Percentiles rank a stretch among this genome's conserved stretches.
Evolutionary conservation across 1,140 invertebrate species (phyloP).

Genomic region (Aphelinus atriplicis): DNA sequence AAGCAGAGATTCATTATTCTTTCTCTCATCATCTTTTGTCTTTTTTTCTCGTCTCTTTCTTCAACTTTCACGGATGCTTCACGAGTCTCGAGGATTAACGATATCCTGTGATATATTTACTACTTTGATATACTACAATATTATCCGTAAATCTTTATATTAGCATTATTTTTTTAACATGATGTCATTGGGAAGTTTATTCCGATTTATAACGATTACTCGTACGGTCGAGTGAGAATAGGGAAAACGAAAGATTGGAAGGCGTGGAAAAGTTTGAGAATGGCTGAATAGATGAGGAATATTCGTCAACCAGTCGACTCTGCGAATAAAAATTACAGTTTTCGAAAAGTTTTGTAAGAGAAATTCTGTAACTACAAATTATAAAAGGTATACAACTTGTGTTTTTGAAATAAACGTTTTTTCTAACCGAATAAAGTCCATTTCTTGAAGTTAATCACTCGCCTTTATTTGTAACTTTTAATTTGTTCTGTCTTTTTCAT

Average conservation of each 20-base stretch:
- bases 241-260: conserved; percentile 15
- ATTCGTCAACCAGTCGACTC: conserved; percentile 28
- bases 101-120: conserved; percentile 43
- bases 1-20: conserved; percentile 27
- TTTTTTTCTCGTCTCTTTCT: conserved; percentile 24
- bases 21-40: conserved; percentile 1
- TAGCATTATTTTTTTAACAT: conserved; percentile 30
- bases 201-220: conserved; percentile 16
- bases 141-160: conserved; percentile 21
- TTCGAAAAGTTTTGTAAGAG: conserved; percentile 31
- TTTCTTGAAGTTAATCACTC: conserved; percentile 29
- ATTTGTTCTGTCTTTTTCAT: conserved; percentile 23
- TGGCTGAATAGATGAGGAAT: conserved; percentile 48
- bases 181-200: conserved; percentile 24
- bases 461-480: conserved; percentile 20
- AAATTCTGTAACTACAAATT: conserved; percentile 29
- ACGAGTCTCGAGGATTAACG: conserved; percentile 42
- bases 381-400: conserved; percentile 29
- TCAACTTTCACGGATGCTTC: conserved; percentile 35
- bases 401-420: conserved; percentile 38
- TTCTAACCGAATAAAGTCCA: conserved; percentile 37
- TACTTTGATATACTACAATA: conserved; percentile 32
- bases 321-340: conserved; percentile 31
- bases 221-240: not conserved
- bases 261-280: conserved; percentile 49